Percentiles rank a stretch among this genome's conserved stretches.
Conservation (phyloP, 2,113 vertebrate genomes). For the Oenanthe melanoleuca region DNA sequence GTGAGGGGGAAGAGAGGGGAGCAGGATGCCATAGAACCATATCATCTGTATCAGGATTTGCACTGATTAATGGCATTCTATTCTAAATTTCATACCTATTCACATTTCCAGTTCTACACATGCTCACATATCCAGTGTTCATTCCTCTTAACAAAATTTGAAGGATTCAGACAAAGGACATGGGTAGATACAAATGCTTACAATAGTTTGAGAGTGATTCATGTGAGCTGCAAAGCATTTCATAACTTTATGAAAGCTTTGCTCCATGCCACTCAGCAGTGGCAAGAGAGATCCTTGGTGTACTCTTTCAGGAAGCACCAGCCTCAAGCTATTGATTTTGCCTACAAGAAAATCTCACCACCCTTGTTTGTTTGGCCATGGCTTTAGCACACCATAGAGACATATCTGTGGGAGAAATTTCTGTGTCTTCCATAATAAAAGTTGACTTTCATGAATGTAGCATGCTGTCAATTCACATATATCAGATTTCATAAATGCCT, state of each 20-base stretch:
- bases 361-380: background rate
- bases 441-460: background rate
- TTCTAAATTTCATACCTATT: background rate
- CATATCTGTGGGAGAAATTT: background rate
- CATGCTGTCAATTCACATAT: background rate
- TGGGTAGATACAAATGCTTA: background rate
- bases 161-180: background rate
- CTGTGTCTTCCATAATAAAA: background rate
- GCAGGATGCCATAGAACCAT: background rate
- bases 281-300: background rate
- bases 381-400: background rate
- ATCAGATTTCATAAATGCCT: background rate
- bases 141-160: background rate
- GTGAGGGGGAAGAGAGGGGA: background rate
- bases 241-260: constrained; percentile 1
- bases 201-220: constrained; percentile 41
- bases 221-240: background rate
- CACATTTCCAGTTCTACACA: fast-evolving
- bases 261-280: background rate
- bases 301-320: constrained; percentile 1
- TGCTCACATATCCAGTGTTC: background rate
- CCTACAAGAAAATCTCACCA: background rate
- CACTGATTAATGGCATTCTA: background rate
- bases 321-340: background rate
- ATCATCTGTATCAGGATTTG: background rate